phyloP scores from a whole-genome alignment of 2,888 invertebrate species.

The Ennomos erosarius region DNA sequence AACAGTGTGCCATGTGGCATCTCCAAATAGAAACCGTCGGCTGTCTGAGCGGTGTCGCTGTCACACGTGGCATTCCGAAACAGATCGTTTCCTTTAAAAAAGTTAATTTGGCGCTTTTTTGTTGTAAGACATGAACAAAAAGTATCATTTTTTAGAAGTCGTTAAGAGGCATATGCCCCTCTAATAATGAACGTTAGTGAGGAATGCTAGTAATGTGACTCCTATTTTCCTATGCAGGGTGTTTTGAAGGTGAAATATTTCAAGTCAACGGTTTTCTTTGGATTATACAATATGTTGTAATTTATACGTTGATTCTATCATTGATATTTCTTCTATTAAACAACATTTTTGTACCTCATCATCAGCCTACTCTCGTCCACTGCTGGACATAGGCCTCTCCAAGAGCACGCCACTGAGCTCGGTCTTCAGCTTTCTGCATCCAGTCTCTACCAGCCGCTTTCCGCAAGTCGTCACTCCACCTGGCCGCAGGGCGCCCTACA shows the following conservation, averaged over 20 bases:
- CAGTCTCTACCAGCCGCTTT: no score
- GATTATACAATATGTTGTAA: not conserved
- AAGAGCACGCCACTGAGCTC: no score
- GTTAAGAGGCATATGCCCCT: conserved; percentile 75
- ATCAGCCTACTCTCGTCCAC: no score
- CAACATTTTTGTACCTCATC: no score
- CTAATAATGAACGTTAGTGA: conserved; percentile 72
- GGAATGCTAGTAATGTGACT: conserved; percentile 75
- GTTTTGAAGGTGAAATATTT: conserved; percentile 39
- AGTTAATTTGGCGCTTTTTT: conserved; percentile 83
- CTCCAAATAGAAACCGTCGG: conserved; percentile 73
- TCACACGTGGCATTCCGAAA: conserved; percentile 82
- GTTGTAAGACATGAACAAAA: conserved; percentile 66
- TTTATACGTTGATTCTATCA: not conserved
- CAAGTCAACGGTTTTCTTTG: conserved; percentile 21
- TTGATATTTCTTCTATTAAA: no score
- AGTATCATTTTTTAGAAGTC: conserved; percentile 74
- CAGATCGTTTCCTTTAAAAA: conserved; percentile 85
- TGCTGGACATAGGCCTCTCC: no score
- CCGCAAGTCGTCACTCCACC: no score
- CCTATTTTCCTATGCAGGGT: conserved; percentile 67
- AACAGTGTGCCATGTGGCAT: conserved; percentile 75
- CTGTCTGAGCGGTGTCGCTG: conserved; percentile 68
- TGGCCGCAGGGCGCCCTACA: no score
- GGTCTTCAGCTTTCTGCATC: no score